These are phyloP conservation scores for Oenanthe oenanthe DNA, from an alignment of 2,113 vertebrate species.

Conservation along the genomic window DNA sequence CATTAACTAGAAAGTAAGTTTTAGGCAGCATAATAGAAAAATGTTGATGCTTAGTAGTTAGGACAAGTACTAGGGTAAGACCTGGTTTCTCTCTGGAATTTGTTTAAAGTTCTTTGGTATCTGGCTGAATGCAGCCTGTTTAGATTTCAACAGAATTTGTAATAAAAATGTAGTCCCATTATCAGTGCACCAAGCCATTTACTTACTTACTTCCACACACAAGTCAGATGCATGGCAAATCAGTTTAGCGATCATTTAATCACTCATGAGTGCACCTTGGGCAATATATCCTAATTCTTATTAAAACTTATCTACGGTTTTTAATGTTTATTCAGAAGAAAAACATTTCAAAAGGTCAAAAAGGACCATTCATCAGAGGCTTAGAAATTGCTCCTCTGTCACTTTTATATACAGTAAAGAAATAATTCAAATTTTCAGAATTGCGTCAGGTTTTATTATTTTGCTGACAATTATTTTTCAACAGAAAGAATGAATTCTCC, in stretches of 20 bases:
- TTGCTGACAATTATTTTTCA: neutral
- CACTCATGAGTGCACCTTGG: neutral
- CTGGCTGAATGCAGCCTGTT: neutral
- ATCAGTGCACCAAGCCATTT: neutral
- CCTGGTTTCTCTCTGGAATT: neutral
- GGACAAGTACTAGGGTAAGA: neutral
- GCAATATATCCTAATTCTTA: conserved; percentile 6
- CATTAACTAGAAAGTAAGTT: neutral
- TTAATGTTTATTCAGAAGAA: conserved; percentile 22
- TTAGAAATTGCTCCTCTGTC: neutral
- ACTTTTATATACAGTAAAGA: neutral
- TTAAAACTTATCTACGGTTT: conserved; percentile 10
- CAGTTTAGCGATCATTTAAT: conserved; percentile 38
- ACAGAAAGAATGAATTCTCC: neutral
- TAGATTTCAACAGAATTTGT: neutral
- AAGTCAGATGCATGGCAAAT: neutral
- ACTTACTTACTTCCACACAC: conserved; percentile 2
- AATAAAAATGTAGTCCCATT: conserved; percentile 10
- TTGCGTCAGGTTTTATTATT: neutral
- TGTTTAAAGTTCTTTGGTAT: conserved; percentile 2
- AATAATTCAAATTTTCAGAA: neutral
- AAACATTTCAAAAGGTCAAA: conserved; percentile 17
- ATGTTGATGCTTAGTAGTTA: neutral
- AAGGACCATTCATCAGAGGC: neutral
- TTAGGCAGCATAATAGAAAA: neutral